phyloP scores from a whole-genome alignment of 2,113 vertebrate genomes.

The Bubo bubo region DNA sequence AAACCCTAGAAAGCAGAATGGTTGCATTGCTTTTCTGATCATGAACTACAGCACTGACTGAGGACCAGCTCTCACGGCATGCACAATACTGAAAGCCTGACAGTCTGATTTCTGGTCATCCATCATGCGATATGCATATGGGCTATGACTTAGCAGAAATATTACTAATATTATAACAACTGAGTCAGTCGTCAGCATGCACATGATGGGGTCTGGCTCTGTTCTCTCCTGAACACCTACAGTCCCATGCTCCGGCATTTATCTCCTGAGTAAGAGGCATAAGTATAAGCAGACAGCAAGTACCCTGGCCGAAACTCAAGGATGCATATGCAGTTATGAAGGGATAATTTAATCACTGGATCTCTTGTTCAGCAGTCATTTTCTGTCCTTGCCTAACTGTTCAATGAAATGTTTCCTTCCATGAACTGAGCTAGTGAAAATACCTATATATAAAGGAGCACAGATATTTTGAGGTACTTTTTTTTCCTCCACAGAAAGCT shows the following conservation, averaged over 20 bases:
- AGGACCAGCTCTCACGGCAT: not conserved
- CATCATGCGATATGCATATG: fast-evolving
- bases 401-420: not conserved
- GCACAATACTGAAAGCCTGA: not conserved
- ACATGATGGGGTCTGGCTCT: not conserved
- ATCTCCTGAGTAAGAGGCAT: not conserved
- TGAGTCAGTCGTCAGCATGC: fast-evolving
- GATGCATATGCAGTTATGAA: fast-evolving
- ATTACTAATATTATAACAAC: not conserved
- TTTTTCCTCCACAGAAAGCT: not conserved
- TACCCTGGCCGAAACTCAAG: not conserved
- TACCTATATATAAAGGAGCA: not conserved
- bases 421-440: not conserved
- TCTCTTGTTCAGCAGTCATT: not conserved
- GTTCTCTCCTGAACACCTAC: not conserved
- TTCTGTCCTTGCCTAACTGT: not conserved
- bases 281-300: fast-evolving
- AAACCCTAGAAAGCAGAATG: not conserved
- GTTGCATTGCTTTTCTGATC: not conserved
- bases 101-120: not conserved
- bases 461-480: not conserved
- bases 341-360: not conserved
- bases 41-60: fast-evolving
- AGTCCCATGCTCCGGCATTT: not conserved
- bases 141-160: not conserved